Conservation (phyloP, 1,140 invertebrate genomes). For the Rhyacophila brunnea region DNA sequence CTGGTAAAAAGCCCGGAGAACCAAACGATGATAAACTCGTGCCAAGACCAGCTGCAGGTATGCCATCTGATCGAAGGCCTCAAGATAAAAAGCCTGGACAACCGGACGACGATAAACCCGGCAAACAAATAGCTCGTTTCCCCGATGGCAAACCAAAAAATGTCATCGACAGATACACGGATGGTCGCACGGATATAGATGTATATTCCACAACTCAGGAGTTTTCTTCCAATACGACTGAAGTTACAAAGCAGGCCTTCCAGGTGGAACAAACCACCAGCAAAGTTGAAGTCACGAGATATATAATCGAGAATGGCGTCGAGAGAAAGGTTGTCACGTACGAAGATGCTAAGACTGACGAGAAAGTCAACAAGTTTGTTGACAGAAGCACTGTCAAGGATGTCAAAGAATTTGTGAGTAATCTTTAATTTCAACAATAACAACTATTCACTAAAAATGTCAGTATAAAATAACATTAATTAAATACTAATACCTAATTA, state of each 20-base stretch:
- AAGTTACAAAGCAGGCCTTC: slow-evolving; percentile 49
- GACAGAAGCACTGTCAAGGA: slow-evolving; percentile 51
- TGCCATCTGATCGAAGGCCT: background rate
- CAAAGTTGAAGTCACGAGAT: slow-evolving; percentile 52
- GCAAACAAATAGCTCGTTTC: slow-evolving; percentile 10
- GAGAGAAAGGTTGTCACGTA: slow-evolving; percentile 53
- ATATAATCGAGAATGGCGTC: slow-evolving; percentile 54
- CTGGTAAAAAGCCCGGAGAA: background rate
- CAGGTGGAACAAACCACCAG: slow-evolving; percentile 51
- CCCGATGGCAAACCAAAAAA: slow-evolving; percentile 33
- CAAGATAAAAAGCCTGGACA: background rate
- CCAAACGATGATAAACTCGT: no score
- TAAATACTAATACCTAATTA: no score
- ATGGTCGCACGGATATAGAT: slow-evolving; percentile 47
- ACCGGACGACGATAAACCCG: slow-evolving; percentile 21
- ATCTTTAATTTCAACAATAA: slow-evolving; percentile 3
- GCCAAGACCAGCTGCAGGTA: background rate
- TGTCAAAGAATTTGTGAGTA: slow-evolving; percentile 55
- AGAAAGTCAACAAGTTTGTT: slow-evolving; percentile 52
- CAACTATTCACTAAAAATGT: no score
- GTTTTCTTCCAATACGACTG: slow-evolving; percentile 43
- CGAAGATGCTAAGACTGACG: slow-evolving; percentile 53
- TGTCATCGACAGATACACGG: slow-evolving; percentile 50
- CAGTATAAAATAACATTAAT: no score
- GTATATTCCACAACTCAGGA: slow-evolving; percentile 30